phyloP scores from a whole-genome alignment of 2,797 vertebrate species.

The Hippopotamyrus pictus region DNA sequence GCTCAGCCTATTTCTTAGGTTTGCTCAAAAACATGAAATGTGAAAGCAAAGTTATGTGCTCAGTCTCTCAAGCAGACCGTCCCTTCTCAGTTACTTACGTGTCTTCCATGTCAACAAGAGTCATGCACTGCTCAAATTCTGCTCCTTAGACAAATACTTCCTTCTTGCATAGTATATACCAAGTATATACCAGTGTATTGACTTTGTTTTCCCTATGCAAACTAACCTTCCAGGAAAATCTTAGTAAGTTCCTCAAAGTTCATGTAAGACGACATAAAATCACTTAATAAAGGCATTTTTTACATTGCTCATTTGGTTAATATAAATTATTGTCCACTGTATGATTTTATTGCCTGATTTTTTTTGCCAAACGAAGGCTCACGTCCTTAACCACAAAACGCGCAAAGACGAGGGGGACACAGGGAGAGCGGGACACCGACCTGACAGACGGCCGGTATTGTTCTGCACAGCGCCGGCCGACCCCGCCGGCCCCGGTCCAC shows the following conservation, averaged over 20 bases:
- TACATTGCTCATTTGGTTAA: background rate
- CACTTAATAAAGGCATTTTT: background rate
- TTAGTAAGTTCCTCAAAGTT: background rate
- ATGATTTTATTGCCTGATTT: background rate
- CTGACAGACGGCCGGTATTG: constrained; percentile 38
- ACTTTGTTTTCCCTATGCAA: background rate
- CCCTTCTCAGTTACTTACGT: background rate
- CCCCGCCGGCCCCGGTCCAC: constrained; percentile 40
- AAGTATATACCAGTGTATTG: background rate
- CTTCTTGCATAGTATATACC: background rate
- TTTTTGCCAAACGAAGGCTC: background rate
- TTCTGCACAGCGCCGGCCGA: constrained; percentile 38
- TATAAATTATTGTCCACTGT: background rate
- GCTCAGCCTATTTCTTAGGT: background rate
- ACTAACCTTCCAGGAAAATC: background rate
- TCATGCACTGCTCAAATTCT: background rate
- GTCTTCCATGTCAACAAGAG: background rate
- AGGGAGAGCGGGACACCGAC: constrained; percentile 28
- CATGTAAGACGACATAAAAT: background rate
- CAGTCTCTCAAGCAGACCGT: background rate
- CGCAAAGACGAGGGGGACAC: background rate
- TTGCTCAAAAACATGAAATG: background rate
- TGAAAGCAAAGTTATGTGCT: background rate
- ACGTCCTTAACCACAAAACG: background rate
- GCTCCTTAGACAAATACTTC: background rate